These are phyloP conservation scores for Leguminivora glycinivorella DNA, from an alignment of 1,140 invertebrate species.

Conservation along the genomic window DNA sequence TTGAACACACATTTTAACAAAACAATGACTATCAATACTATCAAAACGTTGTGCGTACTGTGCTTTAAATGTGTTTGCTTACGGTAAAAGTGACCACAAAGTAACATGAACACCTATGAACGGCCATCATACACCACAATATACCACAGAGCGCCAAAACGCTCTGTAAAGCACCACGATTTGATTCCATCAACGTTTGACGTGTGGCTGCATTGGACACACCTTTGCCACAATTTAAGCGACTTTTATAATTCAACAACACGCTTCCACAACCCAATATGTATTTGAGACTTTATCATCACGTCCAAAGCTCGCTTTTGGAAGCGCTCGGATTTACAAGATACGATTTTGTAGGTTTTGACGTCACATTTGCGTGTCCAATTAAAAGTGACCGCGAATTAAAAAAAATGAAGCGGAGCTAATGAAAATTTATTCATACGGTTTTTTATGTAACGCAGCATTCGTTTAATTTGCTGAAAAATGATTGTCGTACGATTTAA, in stretches of 20 bases:
- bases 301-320: not conserved
- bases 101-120: not conserved
- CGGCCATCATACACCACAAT: not conserved
- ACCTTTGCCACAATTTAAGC: constrained; percentile 10
- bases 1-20: no score
- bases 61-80: not conserved
- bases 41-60: not conserved
- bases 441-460: not conserved
- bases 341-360: not conserved
- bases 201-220: constrained; percentile 17
- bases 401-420: constrained; percentile 9
- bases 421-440: constrained; percentile 18
- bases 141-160: not conserved
- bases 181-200: constrained; percentile 6
- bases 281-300: not conserved
- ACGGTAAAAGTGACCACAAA: not conserved
- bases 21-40: no score
- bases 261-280: not conserved
- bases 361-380: constrained; percentile 19
- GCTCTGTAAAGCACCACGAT: not conserved
- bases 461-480: constrained; percentile 9
- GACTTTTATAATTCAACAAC: not conserved
- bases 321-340: not conserved
- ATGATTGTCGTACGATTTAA: not conserved
- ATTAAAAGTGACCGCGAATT: constrained; percentile 7